These are phyloP conservation scores for Drosophila barbarae DNA, from an alignment of 2,888 invertebrate species.

Conservation along the genomic window DNA sequence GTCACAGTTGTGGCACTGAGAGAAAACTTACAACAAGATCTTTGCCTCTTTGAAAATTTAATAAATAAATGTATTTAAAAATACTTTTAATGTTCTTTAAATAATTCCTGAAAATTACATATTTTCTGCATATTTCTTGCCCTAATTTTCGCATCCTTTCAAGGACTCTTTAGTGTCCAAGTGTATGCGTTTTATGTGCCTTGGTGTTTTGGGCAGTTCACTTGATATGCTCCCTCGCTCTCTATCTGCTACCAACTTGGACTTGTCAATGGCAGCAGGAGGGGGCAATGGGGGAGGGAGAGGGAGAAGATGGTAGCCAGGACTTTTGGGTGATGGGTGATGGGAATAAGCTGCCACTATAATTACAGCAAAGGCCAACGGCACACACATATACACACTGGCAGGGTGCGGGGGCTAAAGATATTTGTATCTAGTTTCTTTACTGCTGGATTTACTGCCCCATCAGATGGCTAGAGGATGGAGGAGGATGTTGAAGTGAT, in stretches of 20 bases:
- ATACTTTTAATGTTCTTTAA: not conserved
- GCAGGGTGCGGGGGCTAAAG: conserved; percentile 36
- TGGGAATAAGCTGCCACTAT: conserved; percentile 60
- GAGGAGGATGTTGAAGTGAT: conserved; percentile 4
- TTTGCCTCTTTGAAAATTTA: not conserved
- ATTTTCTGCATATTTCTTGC: not conserved
- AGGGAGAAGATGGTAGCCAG: conserved; percentile 1
- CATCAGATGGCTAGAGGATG: conserved; percentile 19
- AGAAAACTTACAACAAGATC: not conserved
- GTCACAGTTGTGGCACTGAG: conserved; percentile 21
- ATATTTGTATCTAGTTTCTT: conserved; percentile 72
- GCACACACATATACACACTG: conserved; percentile 15
- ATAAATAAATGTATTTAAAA: too few species aligned
- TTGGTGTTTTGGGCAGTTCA: conserved; percentile 53
- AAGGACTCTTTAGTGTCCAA: conserved; percentile 7
- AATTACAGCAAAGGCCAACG: conserved; percentile 63
- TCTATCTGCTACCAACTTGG: conserved; percentile 57
- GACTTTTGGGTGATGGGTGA: conserved; percentile 11
- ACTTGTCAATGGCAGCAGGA: conserved; percentile 68
- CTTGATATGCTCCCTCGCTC: conserved; percentile 53
- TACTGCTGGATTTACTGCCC: conserved; percentile 54
- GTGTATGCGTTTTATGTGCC: conserved; percentile 29
- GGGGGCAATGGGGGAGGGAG: not conserved
- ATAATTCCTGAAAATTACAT: not conserved
- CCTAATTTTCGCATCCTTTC: conserved; percentile 7